phyloP scores from a whole-genome alignment of 2,113 vertebrate species.

The Cynopterus brachyotis region DNA sequence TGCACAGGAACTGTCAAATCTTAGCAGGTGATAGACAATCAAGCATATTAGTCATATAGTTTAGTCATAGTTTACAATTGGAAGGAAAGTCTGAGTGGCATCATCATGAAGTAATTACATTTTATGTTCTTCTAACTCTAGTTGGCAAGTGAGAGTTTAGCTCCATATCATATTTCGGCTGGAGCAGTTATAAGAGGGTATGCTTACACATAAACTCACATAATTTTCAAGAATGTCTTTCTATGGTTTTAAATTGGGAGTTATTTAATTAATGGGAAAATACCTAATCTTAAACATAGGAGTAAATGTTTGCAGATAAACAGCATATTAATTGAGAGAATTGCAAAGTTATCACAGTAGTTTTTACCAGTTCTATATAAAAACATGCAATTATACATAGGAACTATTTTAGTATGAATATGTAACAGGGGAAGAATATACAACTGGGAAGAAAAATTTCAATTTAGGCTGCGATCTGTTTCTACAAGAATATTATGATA shows the following conservation, averaged over 20 bases:
- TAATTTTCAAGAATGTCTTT: neutral
- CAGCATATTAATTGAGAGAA: neutral
- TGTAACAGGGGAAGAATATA: neutral
- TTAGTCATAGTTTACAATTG: neutral
- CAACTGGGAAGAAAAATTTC: neutral
- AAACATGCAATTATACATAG: neutral
- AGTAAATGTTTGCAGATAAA: neutral
- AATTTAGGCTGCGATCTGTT: neutral
- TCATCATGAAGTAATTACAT: slow-evolving; percentile 2
- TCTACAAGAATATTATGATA: neutral
- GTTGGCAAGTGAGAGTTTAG: neutral
- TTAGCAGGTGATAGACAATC: slow-evolving; percentile 13
- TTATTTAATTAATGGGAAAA: slow-evolving; percentile 4
- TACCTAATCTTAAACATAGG: neutral
- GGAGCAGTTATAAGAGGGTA: neutral
- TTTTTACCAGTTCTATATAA: neutral
- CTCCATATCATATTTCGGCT: neutral
- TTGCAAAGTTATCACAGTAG: neutral
- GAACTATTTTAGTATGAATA: neutral
- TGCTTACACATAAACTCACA: neutral
- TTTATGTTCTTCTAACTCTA: neutral
- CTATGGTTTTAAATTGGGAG: neutral
- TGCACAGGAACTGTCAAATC: neutral
- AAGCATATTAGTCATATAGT: neutral
- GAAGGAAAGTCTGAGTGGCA: neutral